Percentiles rank a stretch among this genome's conserved stretches.
These are phyloP conservation scores for Takifugu rubripes DNA, from an alignment of 2,797 vertebrate species.

Conservation along the genomic window DNA sequence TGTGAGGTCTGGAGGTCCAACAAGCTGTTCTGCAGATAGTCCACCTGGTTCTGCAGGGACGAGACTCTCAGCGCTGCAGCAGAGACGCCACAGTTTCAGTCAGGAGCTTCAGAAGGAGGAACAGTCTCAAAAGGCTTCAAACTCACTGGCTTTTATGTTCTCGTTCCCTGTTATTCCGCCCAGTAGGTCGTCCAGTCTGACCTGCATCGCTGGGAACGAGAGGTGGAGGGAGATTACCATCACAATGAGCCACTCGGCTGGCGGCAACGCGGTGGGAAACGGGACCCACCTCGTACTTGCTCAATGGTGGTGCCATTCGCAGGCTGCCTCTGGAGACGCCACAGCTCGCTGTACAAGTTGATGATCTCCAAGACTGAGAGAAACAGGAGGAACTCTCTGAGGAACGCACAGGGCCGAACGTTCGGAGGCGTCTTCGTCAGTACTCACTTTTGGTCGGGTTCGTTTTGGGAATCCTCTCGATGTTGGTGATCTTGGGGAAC, in stretches of 20 bases:
- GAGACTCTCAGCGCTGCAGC: conserved; percentile 41
- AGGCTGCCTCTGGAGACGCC: conserved; percentile 6
- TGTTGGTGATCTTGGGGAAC: conserved; percentile 15
- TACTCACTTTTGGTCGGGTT: conserved; percentile 7
- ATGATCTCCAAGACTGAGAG: conserved; percentile 48
- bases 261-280: not conserved
- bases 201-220: conserved; percentile 27
- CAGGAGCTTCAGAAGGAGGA: not conserved
- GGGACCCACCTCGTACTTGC: not conserved
- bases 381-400: not conserved
- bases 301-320: not conserved
- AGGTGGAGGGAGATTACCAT: not conserved
- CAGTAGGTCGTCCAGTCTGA: conserved; percentile 17
- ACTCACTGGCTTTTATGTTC: conserved; percentile 43
- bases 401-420: not conserved
- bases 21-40: conserved; percentile 20
- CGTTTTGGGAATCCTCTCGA: conserved; percentile 13
- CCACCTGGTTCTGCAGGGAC: conserved; percentile 36
- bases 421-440: not conserved
- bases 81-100: conserved; percentile 4
- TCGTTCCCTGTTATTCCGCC: not conserved
- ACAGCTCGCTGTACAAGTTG: conserved; percentile 22
- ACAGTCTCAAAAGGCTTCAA: not conserved
- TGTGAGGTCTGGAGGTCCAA: not conserved
- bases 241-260: not conserved